Evolutionary conservation across 2,888 invertebrate species (phyloP).

Genomic region (Drosophila neotestacea): DNA sequence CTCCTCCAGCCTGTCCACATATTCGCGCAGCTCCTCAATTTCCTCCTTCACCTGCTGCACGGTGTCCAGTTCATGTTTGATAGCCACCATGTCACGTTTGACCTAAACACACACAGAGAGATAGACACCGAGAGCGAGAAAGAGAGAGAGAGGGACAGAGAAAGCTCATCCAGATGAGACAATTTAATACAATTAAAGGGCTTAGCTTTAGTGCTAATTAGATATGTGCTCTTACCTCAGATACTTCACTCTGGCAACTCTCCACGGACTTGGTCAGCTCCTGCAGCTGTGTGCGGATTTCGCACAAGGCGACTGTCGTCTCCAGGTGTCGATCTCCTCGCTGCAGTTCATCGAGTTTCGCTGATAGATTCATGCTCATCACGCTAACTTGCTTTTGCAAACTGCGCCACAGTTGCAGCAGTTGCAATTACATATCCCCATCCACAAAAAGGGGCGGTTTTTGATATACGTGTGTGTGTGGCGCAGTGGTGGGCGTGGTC

Average conservation of each 20-base stretch:
- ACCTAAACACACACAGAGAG: constrained; percentile 86
- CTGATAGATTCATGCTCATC: constrained; percentile 98
- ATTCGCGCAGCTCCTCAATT: constrained; percentile 96
- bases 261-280: constrained; percentile 97
- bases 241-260: constrained; percentile 97
- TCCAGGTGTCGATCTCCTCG: constrained; percentile 95
- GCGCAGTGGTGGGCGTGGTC: constrained; percentile 36
- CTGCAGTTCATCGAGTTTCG: constrained; percentile 97
- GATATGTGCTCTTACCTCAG: constrained; percentile 87
- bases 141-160: background rate
- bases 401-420: constrained; percentile 86
- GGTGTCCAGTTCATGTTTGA: constrained; percentile 96
- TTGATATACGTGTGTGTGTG: background rate
- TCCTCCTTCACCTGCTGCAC: constrained; percentile 98
- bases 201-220: background rate
- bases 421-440: constrained; percentile 27
- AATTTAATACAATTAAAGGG: constrained; percentile 20
- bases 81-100: constrained; percentile 97
- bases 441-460: constrained; percentile 20
- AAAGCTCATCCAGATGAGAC: background rate
- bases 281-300: constrained; percentile 96
- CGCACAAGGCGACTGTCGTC: constrained; percentile 96
- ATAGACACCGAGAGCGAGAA: background rate
- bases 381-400: constrained; percentile 99
- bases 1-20: constrained; percentile 96